Evolutionary conservation across 2,888 invertebrate species (phyloP).

Genomic region (Oxycera nigricornis): DNA sequence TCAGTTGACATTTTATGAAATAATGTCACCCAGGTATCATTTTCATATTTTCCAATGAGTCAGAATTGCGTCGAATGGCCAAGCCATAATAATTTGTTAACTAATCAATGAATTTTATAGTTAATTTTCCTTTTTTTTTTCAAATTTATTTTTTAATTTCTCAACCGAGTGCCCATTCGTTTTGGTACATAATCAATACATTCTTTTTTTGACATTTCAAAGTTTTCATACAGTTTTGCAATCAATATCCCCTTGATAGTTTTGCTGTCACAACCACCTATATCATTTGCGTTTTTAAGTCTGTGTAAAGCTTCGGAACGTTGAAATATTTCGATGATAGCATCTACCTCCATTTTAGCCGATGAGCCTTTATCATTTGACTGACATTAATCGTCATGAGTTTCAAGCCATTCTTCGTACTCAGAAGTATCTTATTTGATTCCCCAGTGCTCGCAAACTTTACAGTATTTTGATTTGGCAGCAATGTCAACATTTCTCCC

Average conservation of each 20-base stretch:
- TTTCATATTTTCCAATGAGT: constrained; percentile 3
- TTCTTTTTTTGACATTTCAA: neutral
- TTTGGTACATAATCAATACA: constrained; percentile 5
- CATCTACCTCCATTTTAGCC: constrained; percentile 8
- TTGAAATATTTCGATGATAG: neutral
- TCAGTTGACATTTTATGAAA: too few relatives aligned
- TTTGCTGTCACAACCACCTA: constrained; percentile 1
- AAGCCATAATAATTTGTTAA: too few relatives aligned
- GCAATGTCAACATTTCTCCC: neutral
- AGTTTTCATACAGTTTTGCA: neutral
- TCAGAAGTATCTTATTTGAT: neutral
- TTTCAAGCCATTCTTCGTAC: neutral
- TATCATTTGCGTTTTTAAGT: constrained; percentile 3
- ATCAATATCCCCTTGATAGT: neutral
- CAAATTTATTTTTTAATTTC: neutral
- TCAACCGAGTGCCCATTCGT: too few relatives aligned
- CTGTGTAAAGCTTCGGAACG: constrained; percentile 5
- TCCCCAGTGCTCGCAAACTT: too few relatives aligned
- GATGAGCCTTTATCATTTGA: neutral
- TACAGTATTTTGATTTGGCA: neutral
- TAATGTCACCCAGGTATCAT: neutral
- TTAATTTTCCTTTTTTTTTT: too few relatives aligned
- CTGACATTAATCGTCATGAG: neutral
- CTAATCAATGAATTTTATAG: too few relatives aligned
- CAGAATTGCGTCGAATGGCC: too few relatives aligned